Evolutionary conservation across 1,140 invertebrate genomes (phyloP).

Genomic region (Panulirus ornatus): DNA sequence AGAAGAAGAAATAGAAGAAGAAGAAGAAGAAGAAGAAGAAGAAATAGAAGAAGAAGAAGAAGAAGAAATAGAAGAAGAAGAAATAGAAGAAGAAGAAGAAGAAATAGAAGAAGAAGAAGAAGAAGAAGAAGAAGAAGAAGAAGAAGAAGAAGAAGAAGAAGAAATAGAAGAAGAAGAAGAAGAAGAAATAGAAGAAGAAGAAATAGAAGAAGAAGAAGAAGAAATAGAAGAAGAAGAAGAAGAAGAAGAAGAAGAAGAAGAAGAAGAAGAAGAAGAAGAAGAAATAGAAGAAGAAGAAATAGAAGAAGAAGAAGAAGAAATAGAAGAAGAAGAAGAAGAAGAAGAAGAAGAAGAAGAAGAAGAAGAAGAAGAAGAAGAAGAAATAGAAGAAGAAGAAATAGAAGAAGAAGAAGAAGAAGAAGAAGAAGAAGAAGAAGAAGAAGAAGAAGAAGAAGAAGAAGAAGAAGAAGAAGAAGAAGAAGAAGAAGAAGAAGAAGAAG

Average conservation of each 20-base stretch:
- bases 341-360: background rate
- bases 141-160: background rate
- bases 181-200: background rate
- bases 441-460: background rate
- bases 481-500: constrained; percentile 17
- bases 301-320: background rate
- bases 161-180: background rate
- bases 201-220: background rate
- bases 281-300: background rate
- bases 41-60: background rate
- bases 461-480: background rate
- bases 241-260: background rate
- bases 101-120: background rate
- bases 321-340: background rate
- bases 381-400: constrained; percentile 6
- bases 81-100: background rate
- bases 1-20: background rate
- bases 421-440: background rate
- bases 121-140: background rate
- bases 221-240: background rate
- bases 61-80: background rate
- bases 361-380: background rate
- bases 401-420: constrained; percentile 31
- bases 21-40: background rate
- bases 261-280: constrained; percentile 5